Base-by-base conservation (phyloP, 37 sponge, comb jelly and placozoan genomes). In the Geodia barretti region DNA sequence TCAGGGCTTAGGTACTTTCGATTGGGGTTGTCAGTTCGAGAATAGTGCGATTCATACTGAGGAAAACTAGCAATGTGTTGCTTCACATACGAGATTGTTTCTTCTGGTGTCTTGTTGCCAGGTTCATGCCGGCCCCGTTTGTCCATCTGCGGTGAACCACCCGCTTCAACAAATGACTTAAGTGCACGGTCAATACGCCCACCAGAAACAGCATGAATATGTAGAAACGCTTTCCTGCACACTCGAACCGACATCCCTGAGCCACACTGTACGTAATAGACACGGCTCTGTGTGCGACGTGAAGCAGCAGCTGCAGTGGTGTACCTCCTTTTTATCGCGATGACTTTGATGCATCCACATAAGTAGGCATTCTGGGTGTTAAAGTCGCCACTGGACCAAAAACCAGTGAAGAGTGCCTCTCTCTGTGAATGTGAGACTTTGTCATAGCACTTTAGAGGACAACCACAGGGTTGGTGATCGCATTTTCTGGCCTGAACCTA, bases 31-130 rank as follows among this genome's bases (percentile, higher is more conserved):
- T 76, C 77, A 17, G 59, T 64, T 34, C 84, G 70, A 24, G 77
- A 84, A 34, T 84, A 84, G 62, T 84, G 84, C 23, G 69, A 66
- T 67, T 84, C 19, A 24, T 68, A 68, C 23, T 5, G 34, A 37
- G 84, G 84, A 75, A 84, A 84, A 4, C 62, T 54, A 29, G 68
- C 24, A 39, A 84, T 68, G 68, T 84, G 82, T 29, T n/a, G 77
- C 34, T 63, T 83, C 4, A 75, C 47, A 4, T 14, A 26, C 8
- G 21, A 66, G 1, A 74, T 66, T 3, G 31, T 65, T 30, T 65
- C 68, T 7, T 74, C 68, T 39, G 43, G 2, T 30, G 80, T 68
- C 38, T 68, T 68, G 58, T 68, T 47, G 34, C 36, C 36, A 8
- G 70, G 70, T 41, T 54, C 62, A 24, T 79, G 59, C 20, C 34